phyloP scores from a whole-genome alignment of 92 coral and sea anemone species.

The Palythoa grandiflora region DNA sequence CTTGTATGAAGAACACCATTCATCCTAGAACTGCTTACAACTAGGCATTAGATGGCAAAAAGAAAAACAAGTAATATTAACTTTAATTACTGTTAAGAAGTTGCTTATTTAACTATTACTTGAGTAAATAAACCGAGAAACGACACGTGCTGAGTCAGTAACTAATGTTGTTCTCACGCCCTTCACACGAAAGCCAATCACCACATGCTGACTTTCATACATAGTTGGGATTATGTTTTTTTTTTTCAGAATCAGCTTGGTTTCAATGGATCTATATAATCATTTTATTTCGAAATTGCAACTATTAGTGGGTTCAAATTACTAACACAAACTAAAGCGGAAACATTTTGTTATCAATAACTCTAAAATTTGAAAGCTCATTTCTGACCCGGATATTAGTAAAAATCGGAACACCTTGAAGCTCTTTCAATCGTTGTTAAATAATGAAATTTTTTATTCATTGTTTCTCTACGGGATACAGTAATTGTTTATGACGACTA shows the following conservation, averaged over 20 bases:
- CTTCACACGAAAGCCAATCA: slow-evolving; percentile 12
- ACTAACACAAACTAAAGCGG: background rate
- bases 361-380: background rate
- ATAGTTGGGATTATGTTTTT: background rate
- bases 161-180: slow-evolving; percentile 31
- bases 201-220: slow-evolving; percentile 27
- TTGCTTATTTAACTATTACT: slow-evolving; percentile 1
- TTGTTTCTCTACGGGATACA: slow-evolving; percentile 28
- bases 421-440: slow-evolving; percentile 5
- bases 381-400: background rate
- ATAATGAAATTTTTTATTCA: background rate
- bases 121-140: slow-evolving; percentile 10
- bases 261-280: background rate
- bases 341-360: background rate
- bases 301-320: background rate
- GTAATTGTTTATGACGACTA: slow-evolving; percentile 28
- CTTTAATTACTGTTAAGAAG: background rate
- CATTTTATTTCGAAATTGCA: background rate
- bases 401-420: background rate
- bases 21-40: background rate
- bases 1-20: background rate
- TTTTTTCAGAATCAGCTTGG: background rate
- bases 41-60: background rate
- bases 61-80: background rate
- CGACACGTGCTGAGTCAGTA: slow-evolving; percentile 19